Evolutionary conservation across 1,140 invertebrate genomes (phyloP), one percentile per base, ranked within the genome.

Genomic region (Ylistrum balloti): DNA sequence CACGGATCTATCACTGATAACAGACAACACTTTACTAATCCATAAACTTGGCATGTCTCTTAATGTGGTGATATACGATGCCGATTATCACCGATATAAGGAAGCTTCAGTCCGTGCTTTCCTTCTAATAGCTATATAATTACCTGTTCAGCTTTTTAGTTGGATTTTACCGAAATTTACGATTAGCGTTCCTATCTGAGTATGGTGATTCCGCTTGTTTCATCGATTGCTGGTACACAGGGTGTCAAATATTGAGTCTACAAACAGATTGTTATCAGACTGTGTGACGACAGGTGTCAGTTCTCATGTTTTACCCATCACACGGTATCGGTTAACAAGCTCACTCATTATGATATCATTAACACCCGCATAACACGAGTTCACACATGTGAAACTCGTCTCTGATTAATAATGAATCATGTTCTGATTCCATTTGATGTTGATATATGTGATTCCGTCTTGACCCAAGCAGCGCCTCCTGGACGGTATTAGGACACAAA

Each of bases 321-420:
- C 28, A 28, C 22, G n/a, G 20, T 74, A 74, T 74, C 56, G 9
- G 22, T 74, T 74, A 74, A 74, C n/a, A 74, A 74, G 28, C n/a
- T 74, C 56, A 1, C n/a, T 17, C 13, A 74, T 5, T 28, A 11
- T 28, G n/a, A 74, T n/a, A n/a, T 74, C 7, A 28, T 74, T 74
- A 74, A 74, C 56, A 74, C 56, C 56, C 22, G n/a, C 28, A 17
- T 45, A 45, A 45, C 41, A 17, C 17, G 41, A 15, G 41, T 45
- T 9, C n/a, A 22, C 56, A 11, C 22, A 74, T 74, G 22, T 56
- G 9, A 7, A 56, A 56, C 45, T 74, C 17, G 17, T 5, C 41
- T 17, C 56, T 74, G 56, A 74, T 74, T 74, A 74, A 74, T 74
- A 74, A 74, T n/a, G 56, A 74, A 74, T 74, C 56, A 74, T n/a